phyloP scores from a whole-genome alignment of 2,888 invertebrate genomes.

The Choreutis nemorana region DNA sequence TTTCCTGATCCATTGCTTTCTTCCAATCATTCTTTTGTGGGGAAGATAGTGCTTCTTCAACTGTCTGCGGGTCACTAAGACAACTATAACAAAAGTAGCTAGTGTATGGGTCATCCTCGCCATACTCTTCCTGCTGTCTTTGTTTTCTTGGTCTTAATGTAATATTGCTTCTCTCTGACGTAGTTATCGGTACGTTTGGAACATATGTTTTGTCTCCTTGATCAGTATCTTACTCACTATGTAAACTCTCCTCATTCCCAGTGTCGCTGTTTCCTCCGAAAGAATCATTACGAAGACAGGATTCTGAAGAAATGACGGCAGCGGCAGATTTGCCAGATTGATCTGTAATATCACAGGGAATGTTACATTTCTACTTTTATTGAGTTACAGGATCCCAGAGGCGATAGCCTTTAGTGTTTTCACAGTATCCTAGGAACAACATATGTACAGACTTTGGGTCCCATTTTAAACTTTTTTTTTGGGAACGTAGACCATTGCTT shows the following conservation, averaged over 20 bases:
- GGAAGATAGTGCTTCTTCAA: conserved; percentile 2
- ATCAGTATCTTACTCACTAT: too few relatives aligned
- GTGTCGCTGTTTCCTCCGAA: too few relatives aligned
- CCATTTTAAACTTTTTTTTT: conserved; percentile 7
- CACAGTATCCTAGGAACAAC: conserved; percentile 9
- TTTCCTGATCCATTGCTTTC: conserved; percentile 10
- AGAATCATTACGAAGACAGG: too few relatives aligned
- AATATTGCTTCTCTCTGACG: neutral
- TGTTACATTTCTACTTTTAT: conserved; percentile 8
- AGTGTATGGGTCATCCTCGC: neutral
- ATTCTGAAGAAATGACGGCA: too few relatives aligned
- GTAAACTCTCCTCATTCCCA: too few relatives aligned
- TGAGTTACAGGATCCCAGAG: conserved; percentile 3
- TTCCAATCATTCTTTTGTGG: conserved; percentile 7
- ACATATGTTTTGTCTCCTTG: too few relatives aligned
- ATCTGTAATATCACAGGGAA: conserved; percentile 1
- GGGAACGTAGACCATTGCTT: conserved; percentile 7
- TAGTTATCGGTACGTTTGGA: too few relatives aligned
- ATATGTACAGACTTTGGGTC: conserved; percentile 7
- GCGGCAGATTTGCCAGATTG: too few relatives aligned
- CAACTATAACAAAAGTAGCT: neutral
- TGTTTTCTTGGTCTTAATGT: neutral
- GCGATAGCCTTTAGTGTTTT: conserved; percentile 7
- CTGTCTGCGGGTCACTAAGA: conserved; percentile 4
- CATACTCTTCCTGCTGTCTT: neutral